A percentile compares a stretch with the other conserved stretches of the same genome.
Conservation (phyloP, 2,888 invertebrate species). For the Luffia ferchaultella region DNA sequence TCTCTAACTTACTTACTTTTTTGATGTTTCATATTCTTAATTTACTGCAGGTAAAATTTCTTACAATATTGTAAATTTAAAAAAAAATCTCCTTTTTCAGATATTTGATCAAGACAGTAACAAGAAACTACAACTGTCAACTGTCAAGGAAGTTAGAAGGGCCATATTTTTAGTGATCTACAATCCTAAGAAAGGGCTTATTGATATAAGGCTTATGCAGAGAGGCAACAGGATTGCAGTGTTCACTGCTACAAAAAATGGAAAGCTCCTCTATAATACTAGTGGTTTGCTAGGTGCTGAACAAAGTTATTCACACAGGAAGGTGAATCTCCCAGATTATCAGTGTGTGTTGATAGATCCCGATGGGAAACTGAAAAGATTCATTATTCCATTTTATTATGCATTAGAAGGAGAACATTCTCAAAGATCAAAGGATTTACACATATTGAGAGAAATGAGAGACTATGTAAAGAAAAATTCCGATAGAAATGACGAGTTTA, state of each 20-base stretch:
- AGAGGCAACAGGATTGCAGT: conserved; percentile 90
- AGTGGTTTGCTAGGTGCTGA: conserved; percentile 82
- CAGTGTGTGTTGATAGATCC: conserved; percentile 85
- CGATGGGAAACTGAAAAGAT: conserved; percentile 82
- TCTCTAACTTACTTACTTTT: no score
- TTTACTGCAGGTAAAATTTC: no score
- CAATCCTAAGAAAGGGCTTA: conserved; percentile 88
- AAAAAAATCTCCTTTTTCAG: no score
- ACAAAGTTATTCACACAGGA: conserved; percentile 60
- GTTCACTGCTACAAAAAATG: conserved; percentile 88
- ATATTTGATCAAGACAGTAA: conserved; percentile 48
- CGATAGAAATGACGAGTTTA: conserved; percentile 50
- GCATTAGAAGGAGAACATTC: conserved; percentile 89
- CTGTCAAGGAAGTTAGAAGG: conserved; percentile 60
- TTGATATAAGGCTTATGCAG: conserved; percentile 94
- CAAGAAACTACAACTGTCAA: conserved; percentile 45
- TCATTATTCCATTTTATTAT: conserved; percentile 90
- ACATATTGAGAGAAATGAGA: conserved; percentile 80
- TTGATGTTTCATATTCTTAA: no score
- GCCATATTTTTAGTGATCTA: conserved; percentile 91
- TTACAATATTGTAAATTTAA: no score
- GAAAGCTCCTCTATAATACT: conserved; percentile 79
- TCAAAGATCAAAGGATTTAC: conserved; percentile 86
- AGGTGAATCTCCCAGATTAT: conserved; percentile 68
- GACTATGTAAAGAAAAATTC: conserved; percentile 69